phyloP scores from a whole-genome alignment of 30 jellyfish, hydroid and myxozoan species.

The Morbakka virulenta region DNA sequence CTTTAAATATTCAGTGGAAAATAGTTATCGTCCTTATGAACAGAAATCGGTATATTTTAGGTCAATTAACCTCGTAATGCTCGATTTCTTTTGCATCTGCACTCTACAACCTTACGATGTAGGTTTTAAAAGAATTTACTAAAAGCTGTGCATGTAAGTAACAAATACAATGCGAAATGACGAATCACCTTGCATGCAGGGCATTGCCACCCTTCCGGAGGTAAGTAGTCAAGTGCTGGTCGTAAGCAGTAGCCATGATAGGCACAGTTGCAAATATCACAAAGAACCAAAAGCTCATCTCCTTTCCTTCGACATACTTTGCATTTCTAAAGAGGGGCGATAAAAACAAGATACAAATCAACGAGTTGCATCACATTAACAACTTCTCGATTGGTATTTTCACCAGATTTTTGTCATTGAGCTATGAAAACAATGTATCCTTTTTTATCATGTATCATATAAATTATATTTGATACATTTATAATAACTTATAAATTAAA shows the following conservation, averaged over 20 bases:
- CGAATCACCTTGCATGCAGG: conserved; percentile 75
- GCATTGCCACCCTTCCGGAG: conserved; percentile 70
- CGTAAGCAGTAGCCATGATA: conserved; percentile 75
- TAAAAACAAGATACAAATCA: background rate
- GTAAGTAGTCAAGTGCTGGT: conserved; percentile 69
- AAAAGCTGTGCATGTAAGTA: background rate
- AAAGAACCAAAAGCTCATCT: conserved; percentile 49
- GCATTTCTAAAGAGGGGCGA: conserved; percentile 55
- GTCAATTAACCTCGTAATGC: too few relatives aligned
- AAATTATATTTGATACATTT: too few relatives aligned
- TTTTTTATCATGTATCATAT: too few relatives aligned
- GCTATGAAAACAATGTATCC: too few relatives aligned
- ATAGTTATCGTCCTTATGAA: too few relatives aligned
- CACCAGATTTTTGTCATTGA: too few relatives aligned
- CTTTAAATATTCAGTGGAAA: too few relatives aligned
- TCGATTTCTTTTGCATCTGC: background rate
- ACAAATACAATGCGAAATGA: background rate
- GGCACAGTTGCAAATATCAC: conserved; percentile 83
- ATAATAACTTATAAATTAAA: too few relatives aligned
- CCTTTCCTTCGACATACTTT: conserved; percentile 81
- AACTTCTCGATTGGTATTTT: background rate
- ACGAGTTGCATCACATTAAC: background rate
- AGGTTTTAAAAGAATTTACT: background rate
- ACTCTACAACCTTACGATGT: background rate
- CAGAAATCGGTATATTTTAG: too few relatives aligned